Evolutionary conservation across 2,113 vertebrate species (phyloP).

Genomic region (Megaceryle maxima): DNA sequence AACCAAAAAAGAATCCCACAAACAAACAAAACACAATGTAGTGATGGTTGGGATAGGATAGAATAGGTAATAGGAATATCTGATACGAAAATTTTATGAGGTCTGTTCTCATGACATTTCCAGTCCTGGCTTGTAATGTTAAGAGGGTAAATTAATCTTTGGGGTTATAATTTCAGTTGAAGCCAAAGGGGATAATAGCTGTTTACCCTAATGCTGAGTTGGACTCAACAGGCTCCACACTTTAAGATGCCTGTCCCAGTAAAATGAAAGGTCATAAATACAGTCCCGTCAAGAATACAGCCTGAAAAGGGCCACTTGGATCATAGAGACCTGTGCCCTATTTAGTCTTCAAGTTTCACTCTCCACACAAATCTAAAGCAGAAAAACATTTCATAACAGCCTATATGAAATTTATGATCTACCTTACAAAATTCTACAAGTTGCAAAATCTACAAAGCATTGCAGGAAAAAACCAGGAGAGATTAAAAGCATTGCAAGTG

Average conservation of each 20-base stretch:
- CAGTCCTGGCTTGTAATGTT: not conserved
- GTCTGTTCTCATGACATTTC: not conserved
- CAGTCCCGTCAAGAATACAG: not conserved
- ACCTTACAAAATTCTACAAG: slow-evolving; percentile 46
- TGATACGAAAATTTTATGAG: not conserved
- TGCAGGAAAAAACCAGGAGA: not conserved
- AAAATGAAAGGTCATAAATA: not conserved
- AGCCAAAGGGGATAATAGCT: not conserved
- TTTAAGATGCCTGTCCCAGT: not conserved
- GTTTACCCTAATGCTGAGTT: not conserved
- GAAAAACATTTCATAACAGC: slow-evolving; percentile 26
- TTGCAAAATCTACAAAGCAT: slow-evolving; percentile 47
- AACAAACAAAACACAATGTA: not conserved
- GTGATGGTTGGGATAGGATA: not conserved
- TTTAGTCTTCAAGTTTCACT: not conserved
- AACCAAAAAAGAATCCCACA: not conserved
- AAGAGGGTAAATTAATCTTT: not conserved
- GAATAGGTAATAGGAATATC: not conserved
- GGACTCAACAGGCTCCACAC: accelerated
- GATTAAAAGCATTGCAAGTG: slow-evolving; percentile 18
- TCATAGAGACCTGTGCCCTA: not conserved
- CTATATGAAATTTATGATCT: slow-evolving; percentile 11
- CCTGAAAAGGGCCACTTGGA: not conserved
- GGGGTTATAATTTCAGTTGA: not conserved
- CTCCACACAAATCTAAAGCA: not conserved